A percentile compares a stretch with the other conserved stretches of the same genome.
Evolutionary conservation across 37 sponge, comb jelly and placozoan species (phyloP).

Genomic region (Bolinopsis microptera): DNA sequence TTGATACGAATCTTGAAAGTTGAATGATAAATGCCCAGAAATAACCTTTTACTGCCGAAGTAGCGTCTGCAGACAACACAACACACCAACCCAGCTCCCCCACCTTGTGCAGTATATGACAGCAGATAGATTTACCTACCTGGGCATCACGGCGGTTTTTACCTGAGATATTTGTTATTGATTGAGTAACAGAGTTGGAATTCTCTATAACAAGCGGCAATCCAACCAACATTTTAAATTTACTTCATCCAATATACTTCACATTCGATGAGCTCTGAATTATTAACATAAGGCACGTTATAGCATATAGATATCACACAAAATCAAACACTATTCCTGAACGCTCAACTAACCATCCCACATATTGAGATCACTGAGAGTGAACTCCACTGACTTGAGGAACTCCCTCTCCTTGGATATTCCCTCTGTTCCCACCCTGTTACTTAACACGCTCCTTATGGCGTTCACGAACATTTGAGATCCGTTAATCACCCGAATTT

Average conservation of each 20-base stretch:
- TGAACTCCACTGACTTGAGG: constrained; percentile 59
- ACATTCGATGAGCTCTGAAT: too few relatives aligned
- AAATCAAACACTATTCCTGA: too few relatives aligned
- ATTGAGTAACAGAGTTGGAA: too few relatives aligned
- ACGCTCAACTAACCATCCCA: constrained; percentile 44
- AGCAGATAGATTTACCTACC: constrained; percentile 50
- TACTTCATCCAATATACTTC: too few relatives aligned
- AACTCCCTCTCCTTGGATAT: constrained; percentile 54
- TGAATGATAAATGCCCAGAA: too few relatives aligned
- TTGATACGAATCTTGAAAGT: too few relatives aligned
- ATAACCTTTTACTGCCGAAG: constrained; percentile 52
- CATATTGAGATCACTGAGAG: constrained; percentile 58
- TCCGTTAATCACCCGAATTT: constrained; percentile 44
- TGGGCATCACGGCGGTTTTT: constrained; percentile 33
- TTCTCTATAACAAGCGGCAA: too few relatives aligned
- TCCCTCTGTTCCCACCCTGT: constrained; percentile 43
- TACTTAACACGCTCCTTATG: constrained; percentile 20
- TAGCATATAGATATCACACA: too few relatives aligned
- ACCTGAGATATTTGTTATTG: background rate
- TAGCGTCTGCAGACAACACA: constrained; percentile 47
- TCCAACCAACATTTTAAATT: too few relatives aligned
- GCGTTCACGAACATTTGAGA: constrained; percentile 61
- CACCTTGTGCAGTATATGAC: constrained; percentile 61
- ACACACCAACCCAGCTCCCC: constrained; percentile 63
- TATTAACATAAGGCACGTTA: too few relatives aligned